Conservation (phyloP, 2,113 vertebrate species). For the Taxidea taxus region DNA sequence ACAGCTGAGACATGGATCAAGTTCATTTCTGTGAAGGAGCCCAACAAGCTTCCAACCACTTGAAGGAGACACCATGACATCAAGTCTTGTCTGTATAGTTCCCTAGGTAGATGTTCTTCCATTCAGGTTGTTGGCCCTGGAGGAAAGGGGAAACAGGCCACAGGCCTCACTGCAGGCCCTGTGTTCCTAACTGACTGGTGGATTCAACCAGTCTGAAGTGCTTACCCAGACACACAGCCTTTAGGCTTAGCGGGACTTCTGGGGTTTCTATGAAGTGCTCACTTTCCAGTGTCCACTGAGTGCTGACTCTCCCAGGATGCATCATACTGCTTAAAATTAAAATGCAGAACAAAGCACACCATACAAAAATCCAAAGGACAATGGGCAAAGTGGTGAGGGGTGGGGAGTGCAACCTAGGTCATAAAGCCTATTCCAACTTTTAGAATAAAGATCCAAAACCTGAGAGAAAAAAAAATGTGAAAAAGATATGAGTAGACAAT, state of each 20-base stretch:
- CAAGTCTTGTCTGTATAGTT: not conserved
- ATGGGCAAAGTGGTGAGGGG: not conserved
- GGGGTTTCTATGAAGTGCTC: not conserved
- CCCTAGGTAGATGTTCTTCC: not conserved
- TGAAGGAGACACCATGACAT: not conserved
- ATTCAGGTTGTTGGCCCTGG: not conserved
- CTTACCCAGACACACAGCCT: not conserved
- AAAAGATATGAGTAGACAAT: not conserved
- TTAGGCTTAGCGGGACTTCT: not conserved
- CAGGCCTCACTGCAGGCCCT: not conserved
- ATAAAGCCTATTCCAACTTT: not conserved
- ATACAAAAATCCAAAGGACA: not conserved
- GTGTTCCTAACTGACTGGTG: not conserved
- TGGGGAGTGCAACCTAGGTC: not conserved
- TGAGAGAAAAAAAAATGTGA: not conserved
- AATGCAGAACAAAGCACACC: not conserved
- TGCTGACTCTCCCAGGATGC: not conserved
- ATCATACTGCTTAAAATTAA: not conserved
- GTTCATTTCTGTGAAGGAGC: not conserved
- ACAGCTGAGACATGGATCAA: not conserved
- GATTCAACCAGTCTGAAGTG: not conserved
- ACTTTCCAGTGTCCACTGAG: not conserved
- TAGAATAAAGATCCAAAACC: not conserved
- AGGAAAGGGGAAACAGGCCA: not conserved
- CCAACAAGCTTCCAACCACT: not conserved